These are phyloP conservation scores for Hipposideros armiger DNA, from an alignment of 2,113 vertebrate genomes.

Conservation along the genomic window DNA sequence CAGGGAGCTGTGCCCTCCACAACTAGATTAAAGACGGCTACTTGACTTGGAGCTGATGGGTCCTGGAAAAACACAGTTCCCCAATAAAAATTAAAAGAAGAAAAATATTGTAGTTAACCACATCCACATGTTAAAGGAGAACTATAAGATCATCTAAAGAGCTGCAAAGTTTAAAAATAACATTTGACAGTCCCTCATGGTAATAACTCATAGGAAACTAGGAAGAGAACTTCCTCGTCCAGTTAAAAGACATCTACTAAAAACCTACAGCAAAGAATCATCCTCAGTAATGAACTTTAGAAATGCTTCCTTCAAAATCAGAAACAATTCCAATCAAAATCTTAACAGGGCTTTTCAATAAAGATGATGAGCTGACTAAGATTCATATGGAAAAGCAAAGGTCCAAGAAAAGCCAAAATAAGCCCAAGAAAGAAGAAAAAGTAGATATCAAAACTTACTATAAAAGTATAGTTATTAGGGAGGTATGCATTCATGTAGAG, in stretches of 20 bases:
- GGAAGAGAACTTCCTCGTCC: not conserved
- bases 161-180: conserved; percentile 33
- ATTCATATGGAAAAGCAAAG: not conserved
- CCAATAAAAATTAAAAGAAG: no score
- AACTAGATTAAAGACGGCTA: no score
- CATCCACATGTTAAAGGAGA: not conserved
- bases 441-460: not conserved
- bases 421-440: not conserved
- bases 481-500: not conserved
- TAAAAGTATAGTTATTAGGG: not conserved
- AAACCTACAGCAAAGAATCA: not conserved
- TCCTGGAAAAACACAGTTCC: no score
- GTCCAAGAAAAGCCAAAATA: conserved; percentile 7
- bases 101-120: not conserved
- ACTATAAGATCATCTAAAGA: not conserved
- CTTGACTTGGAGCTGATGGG: no score
- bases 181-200: not conserved
- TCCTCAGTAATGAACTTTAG: not conserved
- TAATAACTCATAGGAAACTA: conserved; percentile 3
- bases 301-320: conserved; percentile 12
- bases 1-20: no score
- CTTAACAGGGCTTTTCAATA: not conserved
- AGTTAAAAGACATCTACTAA: not conserved
- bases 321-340: not conserved
- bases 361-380: not conserved